Evolutionary conservation across 2,888 invertebrate genomes (phyloP).

Genomic region (Empis stercorea): DNA sequence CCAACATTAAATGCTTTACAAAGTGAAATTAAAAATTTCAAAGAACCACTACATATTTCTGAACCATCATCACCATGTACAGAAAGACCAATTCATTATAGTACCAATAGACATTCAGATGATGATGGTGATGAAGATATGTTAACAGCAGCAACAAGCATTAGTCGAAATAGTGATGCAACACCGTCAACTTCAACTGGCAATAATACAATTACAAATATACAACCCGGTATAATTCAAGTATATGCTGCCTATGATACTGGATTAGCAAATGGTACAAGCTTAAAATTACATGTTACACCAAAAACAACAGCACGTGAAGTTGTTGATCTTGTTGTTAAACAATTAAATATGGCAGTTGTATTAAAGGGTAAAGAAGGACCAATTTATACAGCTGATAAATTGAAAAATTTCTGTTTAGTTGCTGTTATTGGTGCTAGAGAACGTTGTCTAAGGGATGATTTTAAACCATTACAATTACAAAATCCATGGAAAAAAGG

Average conservation of each 20-base stretch:
- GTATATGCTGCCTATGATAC: constrained; percentile 95
- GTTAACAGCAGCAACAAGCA: constrained; percentile 13
- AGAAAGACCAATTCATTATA: constrained; percentile 9
- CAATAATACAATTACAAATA: background rate
- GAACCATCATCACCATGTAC: constrained; percentile 15
- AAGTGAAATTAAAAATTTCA: constrained; percentile 37
- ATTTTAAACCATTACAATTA: constrained; percentile 82
- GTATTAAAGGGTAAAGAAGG: constrained; percentile 73
- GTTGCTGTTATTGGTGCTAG: constrained; percentile 92
- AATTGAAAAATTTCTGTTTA: constrained; percentile 78
- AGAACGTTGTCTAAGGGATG: constrained; percentile 85
- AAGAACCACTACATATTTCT: constrained; percentile 20
- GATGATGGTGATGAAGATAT: constrained; percentile 17
- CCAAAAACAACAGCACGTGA: constrained; percentile 86
- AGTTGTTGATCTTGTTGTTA: constrained; percentile 89
- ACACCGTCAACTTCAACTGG: constrained; percentile 17
- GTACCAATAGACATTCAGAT: constrained; percentile 7
- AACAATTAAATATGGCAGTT: constrained; percentile 89
- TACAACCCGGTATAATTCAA: constrained; percentile 43
- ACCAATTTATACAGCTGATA: constrained; percentile 72
- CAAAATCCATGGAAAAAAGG: constrained; percentile 96
- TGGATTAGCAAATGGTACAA: constrained; percentile 83
- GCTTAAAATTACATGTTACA: constrained; percentile 86
- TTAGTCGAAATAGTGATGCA: constrained; percentile 18
- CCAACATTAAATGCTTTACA: constrained; percentile 39